phyloP scores from a whole-genome alignment of 2,888 invertebrate species.

The Mimumesa dahlbomi region DNA sequence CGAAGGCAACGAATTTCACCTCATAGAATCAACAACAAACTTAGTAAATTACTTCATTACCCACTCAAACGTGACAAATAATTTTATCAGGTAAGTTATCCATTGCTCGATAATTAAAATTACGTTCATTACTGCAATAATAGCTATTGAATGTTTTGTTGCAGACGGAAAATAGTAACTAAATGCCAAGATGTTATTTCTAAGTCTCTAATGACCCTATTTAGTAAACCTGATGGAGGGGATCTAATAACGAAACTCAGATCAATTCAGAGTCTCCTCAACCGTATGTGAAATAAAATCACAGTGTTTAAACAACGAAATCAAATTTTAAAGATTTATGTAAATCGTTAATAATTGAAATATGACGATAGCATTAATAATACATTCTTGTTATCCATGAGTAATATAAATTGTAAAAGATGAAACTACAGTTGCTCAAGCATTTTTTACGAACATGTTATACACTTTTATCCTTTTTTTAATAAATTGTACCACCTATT shows the following conservation, averaged over 20 bases:
- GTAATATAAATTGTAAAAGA: conserved; percentile 26
- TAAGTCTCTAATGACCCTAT: conserved; percentile 87
- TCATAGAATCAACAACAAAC: conserved; percentile 88
- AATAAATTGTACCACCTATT: conserved; percentile 30
- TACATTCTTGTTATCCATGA: not conserved
- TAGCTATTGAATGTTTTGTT: conserved; percentile 60
- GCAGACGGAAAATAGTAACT: conserved; percentile 85
- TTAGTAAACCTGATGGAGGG: conserved; percentile 87
- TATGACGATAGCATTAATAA: not conserved
- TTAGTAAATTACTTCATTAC: conserved; percentile 87
- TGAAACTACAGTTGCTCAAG: conserved; percentile 23
- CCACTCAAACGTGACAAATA: conserved; percentile 80
- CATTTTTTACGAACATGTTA: conserved; percentile 26
- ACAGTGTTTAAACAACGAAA: not conserved
- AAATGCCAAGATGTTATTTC: conserved; percentile 89
- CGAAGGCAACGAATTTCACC: conserved; percentile 92
- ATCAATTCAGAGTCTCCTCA: conserved; percentile 83
- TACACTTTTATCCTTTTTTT: conserved; percentile 19
- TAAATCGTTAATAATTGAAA: conserved; percentile 22
- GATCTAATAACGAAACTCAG: conserved; percentile 83
- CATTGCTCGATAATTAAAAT: conserved; percentile 56
- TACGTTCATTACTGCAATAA: not conserved
- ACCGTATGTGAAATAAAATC: conserved; percentile 76
- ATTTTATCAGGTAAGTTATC: conserved; percentile 80
- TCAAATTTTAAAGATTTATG: conserved; percentile 24